Base-by-base conservation (phyloP, 2,888 invertebrate genomes). In the Dryomyza anilis region DNA sequence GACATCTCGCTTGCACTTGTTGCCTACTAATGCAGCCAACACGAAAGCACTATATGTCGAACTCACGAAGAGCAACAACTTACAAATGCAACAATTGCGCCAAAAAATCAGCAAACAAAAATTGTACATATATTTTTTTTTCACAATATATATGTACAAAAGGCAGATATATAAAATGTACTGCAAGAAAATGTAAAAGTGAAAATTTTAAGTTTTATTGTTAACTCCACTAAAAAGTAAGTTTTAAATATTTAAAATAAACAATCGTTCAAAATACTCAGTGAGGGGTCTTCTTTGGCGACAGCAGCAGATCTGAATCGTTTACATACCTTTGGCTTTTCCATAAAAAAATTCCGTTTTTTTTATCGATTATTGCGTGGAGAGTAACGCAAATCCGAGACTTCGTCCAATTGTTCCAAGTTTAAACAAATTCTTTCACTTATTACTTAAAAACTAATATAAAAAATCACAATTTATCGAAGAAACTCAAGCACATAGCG, bases 41-140 rank as follows among this genome's bases (percentile, higher is more conserved):
- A 14, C 23, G 39, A 10, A 14, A 25, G 21, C 14, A 21, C 14
- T 33, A 10, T 36, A n/a, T 45, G n/a, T 45, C 8, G n/a, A n/a
- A 16, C 12, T n/a, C 27, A 16, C 16, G 19, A 57, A n/a, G n/a
- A 27, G 16, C 29, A 16, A 33, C 23, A 23, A 50, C n/a, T 29
- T 25, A 36, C 30, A 60, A 60, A 30, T 50, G 59, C 25, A 60
- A 60, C 59, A 60, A 60, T 46, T 48, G 59, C 59, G 59, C 59
- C 59, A 60, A 60, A 55, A 60, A 60, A 12, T 27, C 23, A 43
- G 43, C 43, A 57, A n/a, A 36, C 43, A 27, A 23, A 56, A 48
- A n/a, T n/a, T n/a, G n/a, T n/a, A n/a, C n/a, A n/a, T n/a, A n/a
- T n/a, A n/a, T n/a, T n/a, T n/a, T n/a, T n/a, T n/a, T n/a, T n/a